Percentiles rank a stretch among this genome's conserved stretches.
Conservation (phyloP, 2,797 vertebrate genomes). For the Anguilla marmorata region DNA sequence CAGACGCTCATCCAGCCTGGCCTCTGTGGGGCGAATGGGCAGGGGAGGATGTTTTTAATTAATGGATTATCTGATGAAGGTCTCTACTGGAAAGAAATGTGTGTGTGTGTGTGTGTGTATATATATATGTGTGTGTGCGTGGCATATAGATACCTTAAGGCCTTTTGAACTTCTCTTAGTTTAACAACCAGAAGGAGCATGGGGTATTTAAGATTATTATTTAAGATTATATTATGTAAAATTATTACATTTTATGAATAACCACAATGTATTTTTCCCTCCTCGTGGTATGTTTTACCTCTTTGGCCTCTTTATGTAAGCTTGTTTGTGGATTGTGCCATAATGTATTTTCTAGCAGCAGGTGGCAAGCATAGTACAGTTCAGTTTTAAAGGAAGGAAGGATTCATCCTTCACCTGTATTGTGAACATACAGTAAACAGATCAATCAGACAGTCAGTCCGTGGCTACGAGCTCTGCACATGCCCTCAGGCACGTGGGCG, state of each 20-base stretch:
- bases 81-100: neutral
- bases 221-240: too few species aligned
- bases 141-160: neutral
- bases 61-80: neutral
- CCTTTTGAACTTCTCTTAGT: neutral
- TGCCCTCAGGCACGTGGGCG: neutral
- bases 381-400: neutral
- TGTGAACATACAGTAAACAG: neutral
- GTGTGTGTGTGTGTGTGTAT: neutral
- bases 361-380: neutral
- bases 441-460: neutral
- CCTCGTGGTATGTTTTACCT: neutral
- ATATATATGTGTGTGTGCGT: neutral
- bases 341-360: neutral
- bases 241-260: neutral
- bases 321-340: neutral
- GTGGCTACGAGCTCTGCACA: neutral
- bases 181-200: neutral
- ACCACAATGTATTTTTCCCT: neutral
- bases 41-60: conserved; percentile 15
- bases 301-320: neutral
- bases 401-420: neutral
- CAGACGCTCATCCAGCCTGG: neutral
- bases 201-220: neutral
- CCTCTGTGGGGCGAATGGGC: neutral